Evolutionary conservation across 2,888 invertebrate species (phyloP), one percentile per base, ranked within the genome.

Genomic region (Mythimna impura): DNA sequence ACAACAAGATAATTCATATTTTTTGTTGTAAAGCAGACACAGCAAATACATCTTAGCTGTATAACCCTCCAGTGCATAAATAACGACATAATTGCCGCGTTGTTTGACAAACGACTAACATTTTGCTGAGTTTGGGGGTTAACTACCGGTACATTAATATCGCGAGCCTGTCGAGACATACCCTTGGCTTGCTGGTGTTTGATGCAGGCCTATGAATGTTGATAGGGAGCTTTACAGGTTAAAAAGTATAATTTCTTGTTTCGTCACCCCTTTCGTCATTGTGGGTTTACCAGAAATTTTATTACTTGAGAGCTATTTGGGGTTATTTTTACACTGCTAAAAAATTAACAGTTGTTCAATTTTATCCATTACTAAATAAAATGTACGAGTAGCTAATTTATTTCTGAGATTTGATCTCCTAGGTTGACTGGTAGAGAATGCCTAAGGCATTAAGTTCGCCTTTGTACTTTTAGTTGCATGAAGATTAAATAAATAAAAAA

Each of bases 31-130:
- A 71, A 77, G n/a, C 81, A 85, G 84, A 76, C 72, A 67, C 58
- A 73, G 66, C 78, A 85, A 85, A 92, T 92, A 92, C 92, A 93
- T 94, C 89, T 89, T 73, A 74, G 73, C 86, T 87, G 88, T 90
- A 88, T 89, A 86, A 87, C 91, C 90, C 91, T 72, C 68, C 86
- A 86, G 86, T 89, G 89, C 93, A 94, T 95, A 94, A 95, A 95
- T 94, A 94, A 94, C 93, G 81, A 88, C 90, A 93, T 94, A 94
- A 95, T 95, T 95, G 94, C 93, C 90, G 89, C 89, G 91, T 89
- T 89, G 90, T 93, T 91, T 94, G 95, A 95, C 92, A 93, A 93
- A 95, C 91, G 93, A 91, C 91, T 89, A 89, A 89, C 91, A 90
- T 91, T 91, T 89, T 89, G 90, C 88, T 86, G 89, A 90, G 90